These are phyloP conservation scores for Calonectris borealis DNA, from an alignment of 2,113 vertebrate species.

Conservation along the genomic window DNA sequence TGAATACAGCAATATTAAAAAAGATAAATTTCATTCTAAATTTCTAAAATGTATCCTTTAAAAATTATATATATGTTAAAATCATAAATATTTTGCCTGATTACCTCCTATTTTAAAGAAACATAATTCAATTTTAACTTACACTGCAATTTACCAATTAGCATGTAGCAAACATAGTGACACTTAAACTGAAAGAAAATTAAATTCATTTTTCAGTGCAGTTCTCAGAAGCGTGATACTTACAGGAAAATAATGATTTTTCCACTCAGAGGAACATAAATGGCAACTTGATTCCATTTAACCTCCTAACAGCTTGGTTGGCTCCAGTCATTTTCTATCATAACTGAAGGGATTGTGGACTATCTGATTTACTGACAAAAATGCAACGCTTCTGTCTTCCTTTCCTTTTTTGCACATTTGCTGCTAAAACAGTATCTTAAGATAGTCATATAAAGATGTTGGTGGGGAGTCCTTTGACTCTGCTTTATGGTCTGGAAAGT, in stretches of 20 bases:
- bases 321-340: not conserved
- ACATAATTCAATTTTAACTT: not conserved
- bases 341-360: not conserved
- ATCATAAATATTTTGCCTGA: not conserved
- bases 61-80: not conserved
- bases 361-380: not conserved
- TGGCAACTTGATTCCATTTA: not conserved
- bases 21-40: not conserved
- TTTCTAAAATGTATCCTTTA: not conserved
- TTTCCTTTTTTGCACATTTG: not conserved
- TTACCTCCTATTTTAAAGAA: not conserved
- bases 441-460: not conserved
- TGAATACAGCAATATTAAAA: not conserved
- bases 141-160: not conserved
- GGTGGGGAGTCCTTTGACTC: not conserved
- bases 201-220: not conserved
- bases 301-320: not conserved
- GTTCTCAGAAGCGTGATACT: not conserved
- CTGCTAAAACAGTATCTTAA: not conserved
- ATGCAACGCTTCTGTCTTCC: not conserved
- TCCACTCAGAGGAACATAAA: conserved; percentile 34
- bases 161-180: not conserved
- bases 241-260: not conserved
- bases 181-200: not conserved
- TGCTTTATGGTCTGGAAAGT: not conserved